Evolutionary conservation across 2,797 vertebrate genomes (phyloP).

Genomic region (Halcyon leucocephala): DNA sequence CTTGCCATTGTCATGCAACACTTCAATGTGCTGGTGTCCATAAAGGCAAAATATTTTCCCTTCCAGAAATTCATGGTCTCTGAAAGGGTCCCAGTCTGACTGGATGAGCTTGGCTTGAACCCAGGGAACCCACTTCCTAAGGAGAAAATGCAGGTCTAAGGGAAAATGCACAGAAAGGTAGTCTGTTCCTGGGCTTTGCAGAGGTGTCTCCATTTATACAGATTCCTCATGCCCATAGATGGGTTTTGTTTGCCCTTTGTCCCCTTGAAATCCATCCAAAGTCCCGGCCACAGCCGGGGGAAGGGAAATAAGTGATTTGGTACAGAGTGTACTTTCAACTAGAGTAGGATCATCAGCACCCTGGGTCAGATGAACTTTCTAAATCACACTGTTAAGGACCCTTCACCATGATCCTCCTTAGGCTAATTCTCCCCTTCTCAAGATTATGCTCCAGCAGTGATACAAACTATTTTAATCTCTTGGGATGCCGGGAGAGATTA

Average conservation of each 20-base stretch:
- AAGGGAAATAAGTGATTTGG: neutral
- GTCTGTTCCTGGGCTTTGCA: neutral
- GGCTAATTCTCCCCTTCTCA: constrained; percentile 34
- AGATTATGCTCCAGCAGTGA: constrained; percentile 38
- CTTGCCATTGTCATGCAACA: neutral
- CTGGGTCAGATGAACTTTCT: constrained; percentile 6
- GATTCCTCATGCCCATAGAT: neutral
- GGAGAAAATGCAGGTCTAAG: neutral
- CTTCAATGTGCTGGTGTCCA: neutral
- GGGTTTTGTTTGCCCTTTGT: neutral
- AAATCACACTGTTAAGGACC: neutral
- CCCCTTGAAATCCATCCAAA: neutral
- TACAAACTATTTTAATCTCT: constrained; percentile 62
- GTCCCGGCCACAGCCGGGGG: neutral
- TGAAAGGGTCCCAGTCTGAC: neutral
- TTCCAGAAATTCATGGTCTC: neutral
- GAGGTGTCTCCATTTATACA: neutral
- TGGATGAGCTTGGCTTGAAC: neutral
- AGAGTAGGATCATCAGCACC: neutral
- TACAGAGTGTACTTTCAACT: neutral
- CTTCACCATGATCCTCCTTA: neutral
- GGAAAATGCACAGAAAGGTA: neutral
- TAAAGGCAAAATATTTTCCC: neutral
- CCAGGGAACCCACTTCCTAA: neutral
- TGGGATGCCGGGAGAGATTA: neutral